Base-by-base conservation (phyloP, 2,797 vertebrate species). In the Pelobates cultripes region DNA sequence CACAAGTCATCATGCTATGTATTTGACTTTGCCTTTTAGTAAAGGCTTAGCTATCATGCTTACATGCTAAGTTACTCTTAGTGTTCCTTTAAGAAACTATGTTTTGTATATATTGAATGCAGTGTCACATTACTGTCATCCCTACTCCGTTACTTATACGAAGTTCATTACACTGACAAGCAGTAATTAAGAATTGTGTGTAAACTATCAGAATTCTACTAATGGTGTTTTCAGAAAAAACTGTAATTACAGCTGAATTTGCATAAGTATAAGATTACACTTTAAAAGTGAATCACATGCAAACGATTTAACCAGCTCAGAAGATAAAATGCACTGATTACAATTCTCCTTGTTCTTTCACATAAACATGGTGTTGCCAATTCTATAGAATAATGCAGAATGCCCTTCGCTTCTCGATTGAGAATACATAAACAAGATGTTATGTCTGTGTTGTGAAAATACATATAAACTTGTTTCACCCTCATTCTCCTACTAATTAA, bases 181-280 rank as follows among this genome's bases (percentile, higher is more conserved):
- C 60, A 14, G 41, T 64, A 77, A 77, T 77, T 77, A 82, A 53
- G 75, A 53, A 67, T 7, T 82, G 80, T 77, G 75, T 73, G 80
- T 60, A 82, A 82, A 82, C 80, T 72, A 82, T 45, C 44, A 72
- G 74, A 66, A 82, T 67, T 66, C 75, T 44, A 51, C 75, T 82
- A 82, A 82, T 82, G 74, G 57, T 76, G 75, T 73, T 82, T 82
- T 77, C n/a, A 45, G 80, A 82, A 82, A 70, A 82, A 76, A 73
- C 75, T 73, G 75, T 82, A 82, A 82, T 82, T 82, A 77, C 57
- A 61, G 17, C 12, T 73, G 60, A 41, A 82, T 82, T 82, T 82
- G 43, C 80, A 82, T 77, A 82, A 82, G 75, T 66, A 60, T 63
- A 81, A 71, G 73, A 81, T 77, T 82, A 64, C 75, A 63, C 74